Evolutionary conservation across 1,140 invertebrate genomes (phyloP).

Genomic region (Anastrepha obliqua): DNA sequence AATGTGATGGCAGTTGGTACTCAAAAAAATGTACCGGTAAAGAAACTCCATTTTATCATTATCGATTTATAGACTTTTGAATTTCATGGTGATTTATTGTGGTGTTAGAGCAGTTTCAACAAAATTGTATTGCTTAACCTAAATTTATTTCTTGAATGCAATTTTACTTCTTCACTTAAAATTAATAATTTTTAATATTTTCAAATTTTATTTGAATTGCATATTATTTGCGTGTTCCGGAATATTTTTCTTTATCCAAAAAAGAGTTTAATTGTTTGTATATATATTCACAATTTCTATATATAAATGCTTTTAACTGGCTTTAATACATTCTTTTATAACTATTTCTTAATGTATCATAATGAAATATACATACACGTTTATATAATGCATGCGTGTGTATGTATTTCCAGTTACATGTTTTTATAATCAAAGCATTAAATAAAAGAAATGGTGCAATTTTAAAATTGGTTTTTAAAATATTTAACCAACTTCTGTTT

Average conservation of each 20-base stretch:
- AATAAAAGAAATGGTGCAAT: background rate
- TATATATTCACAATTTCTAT: background rate
- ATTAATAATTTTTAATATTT: background rate
- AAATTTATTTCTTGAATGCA: slow-evolving; percentile 16
- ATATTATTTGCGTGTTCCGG: background rate
- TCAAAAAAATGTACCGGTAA: too few relatives aligned
- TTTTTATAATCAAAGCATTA: background rate
- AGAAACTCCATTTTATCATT: background rate
- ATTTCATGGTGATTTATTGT: slow-evolving; percentile 35
- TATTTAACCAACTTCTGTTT: background rate
- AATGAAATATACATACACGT: background rate
- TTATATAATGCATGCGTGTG: background rate
- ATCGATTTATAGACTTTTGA: slow-evolving; percentile 32
- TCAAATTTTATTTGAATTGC: slow-evolving; percentile 50
- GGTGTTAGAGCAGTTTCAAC: slow-evolving; percentile 39
- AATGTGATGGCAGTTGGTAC: too few relatives aligned
- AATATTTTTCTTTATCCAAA: too few relatives aligned
- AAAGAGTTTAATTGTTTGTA: background rate
- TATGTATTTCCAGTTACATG: background rate
- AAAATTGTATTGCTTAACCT: slow-evolving; percentile 36
- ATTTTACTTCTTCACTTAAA: slow-evolving; percentile 37
- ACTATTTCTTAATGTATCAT: too few relatives aligned
- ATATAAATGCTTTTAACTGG: slow-evolving; percentile 33
- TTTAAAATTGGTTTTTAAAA: background rate
- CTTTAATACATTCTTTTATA: background rate